Evolutionary conservation across 2,797 vertebrate species (phyloP).

Genomic region (Pelochelys cantorii): DNA sequence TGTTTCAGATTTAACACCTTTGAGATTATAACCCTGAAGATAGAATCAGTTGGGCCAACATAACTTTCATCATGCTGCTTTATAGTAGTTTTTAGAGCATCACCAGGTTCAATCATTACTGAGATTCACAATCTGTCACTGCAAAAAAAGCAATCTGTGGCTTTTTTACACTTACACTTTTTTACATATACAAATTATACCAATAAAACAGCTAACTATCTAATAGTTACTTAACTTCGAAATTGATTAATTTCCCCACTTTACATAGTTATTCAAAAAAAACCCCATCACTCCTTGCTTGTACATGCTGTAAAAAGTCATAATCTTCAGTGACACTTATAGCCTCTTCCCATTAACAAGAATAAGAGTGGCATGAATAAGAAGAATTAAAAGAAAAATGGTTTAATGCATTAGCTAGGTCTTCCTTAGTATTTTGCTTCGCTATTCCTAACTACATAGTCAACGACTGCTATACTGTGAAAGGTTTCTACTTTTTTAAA

Average conservation of each 20-base stretch:
- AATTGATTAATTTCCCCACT: background rate
- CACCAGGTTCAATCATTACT: background rate
- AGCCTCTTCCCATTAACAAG: background rate
- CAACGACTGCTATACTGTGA: background rate
- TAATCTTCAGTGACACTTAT: background rate
- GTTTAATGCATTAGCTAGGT: background rate
- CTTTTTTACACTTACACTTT: background rate
- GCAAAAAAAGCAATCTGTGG: background rate
- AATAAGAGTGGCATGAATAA: background rate
- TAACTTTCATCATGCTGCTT: background rate
- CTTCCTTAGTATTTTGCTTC: background rate
- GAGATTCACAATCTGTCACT: background rate
- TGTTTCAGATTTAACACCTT: background rate
- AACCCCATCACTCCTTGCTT: background rate
- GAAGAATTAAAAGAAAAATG: background rate
- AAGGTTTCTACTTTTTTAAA: background rate
- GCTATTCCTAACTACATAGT: background rate
- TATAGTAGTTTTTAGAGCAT: background rate
- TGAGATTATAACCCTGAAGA: background rate
- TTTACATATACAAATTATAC: background rate
- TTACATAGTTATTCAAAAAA: background rate
- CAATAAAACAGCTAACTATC: background rate
- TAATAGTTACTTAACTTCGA: background rate
- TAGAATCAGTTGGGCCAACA: background rate
- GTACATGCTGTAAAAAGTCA: background rate